A percentile compares a stretch with the other conserved stretches of the same genome.
phyloP scores from a whole-genome alignment of 2,797 vertebrate species.

The Mareca strepera region DNA sequence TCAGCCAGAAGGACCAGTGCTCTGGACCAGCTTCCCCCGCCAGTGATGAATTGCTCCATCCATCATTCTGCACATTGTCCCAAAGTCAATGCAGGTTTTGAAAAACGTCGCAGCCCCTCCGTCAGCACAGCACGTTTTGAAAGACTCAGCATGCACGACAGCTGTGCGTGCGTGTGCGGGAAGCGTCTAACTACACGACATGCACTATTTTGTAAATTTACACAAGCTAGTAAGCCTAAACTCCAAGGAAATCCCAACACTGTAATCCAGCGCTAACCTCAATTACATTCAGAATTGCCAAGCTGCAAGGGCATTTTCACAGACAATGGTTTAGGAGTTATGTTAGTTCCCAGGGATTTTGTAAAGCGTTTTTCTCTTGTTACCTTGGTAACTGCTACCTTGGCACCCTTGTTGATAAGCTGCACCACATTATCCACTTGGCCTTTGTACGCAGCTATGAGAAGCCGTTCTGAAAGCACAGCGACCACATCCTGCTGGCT shows the following conservation, averaged over 20 bases:
- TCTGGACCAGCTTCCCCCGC: neutral
- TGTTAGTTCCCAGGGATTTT: conserved; percentile 64
- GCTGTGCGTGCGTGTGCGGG: neutral
- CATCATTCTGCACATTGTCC: neutral
- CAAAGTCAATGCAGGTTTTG: neutral
- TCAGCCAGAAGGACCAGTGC: neutral
- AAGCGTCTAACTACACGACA: neutral
- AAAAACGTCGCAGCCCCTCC: neutral
- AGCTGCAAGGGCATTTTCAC: conserved; percentile 34
- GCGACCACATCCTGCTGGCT: conserved; percentile 97
- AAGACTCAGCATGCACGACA: neutral
- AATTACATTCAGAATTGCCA: conserved; percentile 53
- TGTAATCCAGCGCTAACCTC: neutral
- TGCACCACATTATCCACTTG: conserved; percentile 97
- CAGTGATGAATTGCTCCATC: conserved; percentile 21
- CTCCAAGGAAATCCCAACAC: conserved; percentile 18
- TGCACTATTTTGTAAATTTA: neutral
- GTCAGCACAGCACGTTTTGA: neutral
- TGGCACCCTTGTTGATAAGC: conserved; percentile 98
- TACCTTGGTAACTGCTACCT: conserved; percentile 98
- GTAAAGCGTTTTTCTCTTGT: conserved; percentile 74
- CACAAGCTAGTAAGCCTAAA: neutral
- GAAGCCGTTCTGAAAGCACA: conserved; percentile 96
- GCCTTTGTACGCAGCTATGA: conserved; percentile 96
- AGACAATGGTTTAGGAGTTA: conserved; percentile 60